A percentile compares a stretch with the other conserved stretches of the same genome.
phyloP scores from a whole-genome alignment of 2,888 invertebrate genomes.

The Pilophorus perplexus region DNA sequence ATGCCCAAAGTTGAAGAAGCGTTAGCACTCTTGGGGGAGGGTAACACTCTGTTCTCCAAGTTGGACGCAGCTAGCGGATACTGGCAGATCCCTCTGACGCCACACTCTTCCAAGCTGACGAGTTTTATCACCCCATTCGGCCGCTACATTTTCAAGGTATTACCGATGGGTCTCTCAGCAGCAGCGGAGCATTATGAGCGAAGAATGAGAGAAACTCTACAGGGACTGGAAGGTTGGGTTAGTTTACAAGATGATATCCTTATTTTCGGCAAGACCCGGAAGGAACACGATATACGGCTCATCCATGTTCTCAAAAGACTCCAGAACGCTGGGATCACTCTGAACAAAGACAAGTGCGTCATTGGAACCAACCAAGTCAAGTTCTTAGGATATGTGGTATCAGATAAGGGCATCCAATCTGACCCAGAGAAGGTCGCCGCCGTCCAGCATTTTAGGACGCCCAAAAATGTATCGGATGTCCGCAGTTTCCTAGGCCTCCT shows the following conservation, averaged over 20 bases:
- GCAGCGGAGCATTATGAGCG: slow-evolving; percentile 25
- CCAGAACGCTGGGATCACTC: no score
- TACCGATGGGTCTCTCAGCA: slow-evolving; percentile 18
- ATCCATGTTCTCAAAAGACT: no score
- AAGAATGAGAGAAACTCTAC: slow-evolving; percentile 3
- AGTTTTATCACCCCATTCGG: slow-evolving; percentile 29
- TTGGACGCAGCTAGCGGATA: slow-evolving; percentile 9
- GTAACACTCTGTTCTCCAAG: slow-evolving; percentile 3
- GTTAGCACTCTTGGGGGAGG: slow-evolving; percentile 20
- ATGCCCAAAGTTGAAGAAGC: slow-evolving; percentile 21
- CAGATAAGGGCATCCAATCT: no score
- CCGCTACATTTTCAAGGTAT: slow-evolving; percentile 2
- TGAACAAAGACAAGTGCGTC: no score
- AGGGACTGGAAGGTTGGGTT: no score
- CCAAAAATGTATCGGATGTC: no score
- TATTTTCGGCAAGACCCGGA: not conserved
- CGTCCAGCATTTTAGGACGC: no score
- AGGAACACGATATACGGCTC: no score
- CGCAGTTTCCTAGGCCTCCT: no score
- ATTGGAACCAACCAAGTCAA: no score
- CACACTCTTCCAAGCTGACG: slow-evolving; percentile 11
- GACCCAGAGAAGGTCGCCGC: no score
- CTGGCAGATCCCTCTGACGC: slow-evolving; percentile 15
- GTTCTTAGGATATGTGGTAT: no score
- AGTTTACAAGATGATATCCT: slow-evolving; percentile 1